Conservation (phyloP, 2,888 invertebrate genomes). For the Diadromus collaris region DNA sequence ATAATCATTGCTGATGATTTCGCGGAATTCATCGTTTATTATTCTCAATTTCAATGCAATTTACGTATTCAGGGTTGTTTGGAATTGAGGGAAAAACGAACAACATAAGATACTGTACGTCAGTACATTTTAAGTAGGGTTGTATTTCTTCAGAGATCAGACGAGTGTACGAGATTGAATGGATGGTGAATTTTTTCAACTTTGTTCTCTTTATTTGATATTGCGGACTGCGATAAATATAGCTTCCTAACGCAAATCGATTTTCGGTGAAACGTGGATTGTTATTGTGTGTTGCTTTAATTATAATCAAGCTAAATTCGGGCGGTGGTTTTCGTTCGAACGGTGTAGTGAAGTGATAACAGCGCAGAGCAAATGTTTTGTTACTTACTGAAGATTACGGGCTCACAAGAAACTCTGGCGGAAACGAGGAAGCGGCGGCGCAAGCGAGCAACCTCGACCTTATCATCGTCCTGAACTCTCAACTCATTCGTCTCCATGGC, state of each 20-base stretch:
- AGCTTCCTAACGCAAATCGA: neutral
- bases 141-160: neutral
- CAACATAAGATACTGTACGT: neutral
- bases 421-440: conserved; percentile 27
- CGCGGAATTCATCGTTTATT: conserved; percentile 15
- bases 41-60: conserved; percentile 1
- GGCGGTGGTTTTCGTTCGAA: conserved; percentile 26
- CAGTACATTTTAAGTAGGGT: neutral
- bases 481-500: conserved; percentile 56
- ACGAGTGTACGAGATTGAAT: neutral
- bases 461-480: conserved; percentile 61
- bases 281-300: conserved; percentile 33
- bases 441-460: conserved; percentile 50
- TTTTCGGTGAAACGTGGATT: conserved; percentile 2
- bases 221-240: neutral
- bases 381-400: conserved; percentile 75
- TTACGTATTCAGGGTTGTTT: neutral
- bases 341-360: conserved; percentile 8
- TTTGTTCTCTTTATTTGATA: neutral
- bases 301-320: conserved; percentile 50
- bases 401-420: conserved; percentile 70
- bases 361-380: conserved; percentile 68
- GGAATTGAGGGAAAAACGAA: neutral
- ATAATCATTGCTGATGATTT: conserved; percentile 27
- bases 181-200: neutral